Conservation (phyloP, 1,140 invertebrate species). For the Cecropterus lyciades region DNA sequence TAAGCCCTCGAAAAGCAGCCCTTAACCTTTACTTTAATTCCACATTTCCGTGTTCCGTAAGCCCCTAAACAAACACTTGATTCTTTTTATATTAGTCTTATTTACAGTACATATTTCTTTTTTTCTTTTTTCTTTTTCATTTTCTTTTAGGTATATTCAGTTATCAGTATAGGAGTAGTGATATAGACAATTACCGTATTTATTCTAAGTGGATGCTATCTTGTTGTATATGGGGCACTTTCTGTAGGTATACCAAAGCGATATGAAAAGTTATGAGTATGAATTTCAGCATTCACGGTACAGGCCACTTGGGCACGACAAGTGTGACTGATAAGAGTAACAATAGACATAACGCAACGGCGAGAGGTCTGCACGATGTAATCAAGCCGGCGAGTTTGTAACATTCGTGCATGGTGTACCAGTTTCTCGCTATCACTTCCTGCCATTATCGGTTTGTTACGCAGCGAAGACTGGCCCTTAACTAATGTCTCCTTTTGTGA, state of each 20-base stretch:
- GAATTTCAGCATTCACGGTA: constrained; percentile 29
- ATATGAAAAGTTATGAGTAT: constrained; percentile 35
- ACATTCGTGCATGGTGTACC: constrained; percentile 57
- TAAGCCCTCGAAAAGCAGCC: constrained; percentile 24
- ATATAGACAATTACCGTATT: constrained; percentile 31
- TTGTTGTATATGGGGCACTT: constrained; percentile 26
- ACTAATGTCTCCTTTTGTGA: constrained; percentile 80
- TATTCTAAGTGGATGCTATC: constrained; percentile 25
- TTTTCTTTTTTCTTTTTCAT: no score
- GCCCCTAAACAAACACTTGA: constrained; percentile 21
- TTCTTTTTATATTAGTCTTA: constrained; percentile 23
- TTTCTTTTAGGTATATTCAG: no score
- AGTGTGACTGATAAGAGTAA: constrained; percentile 46
- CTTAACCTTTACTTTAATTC: constrained; percentile 22
- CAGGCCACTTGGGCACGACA: constrained; percentile 18
- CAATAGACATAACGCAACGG: constrained; percentile 38
- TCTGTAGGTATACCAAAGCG: constrained; percentile 16
- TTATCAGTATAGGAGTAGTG: constrained; percentile 1
- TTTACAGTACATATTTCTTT: neutral
- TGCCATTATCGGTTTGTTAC: constrained; percentile 69
- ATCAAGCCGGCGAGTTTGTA: constrained; percentile 52
- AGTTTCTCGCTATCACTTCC: constrained; percentile 72
- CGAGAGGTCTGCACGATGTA: constrained; percentile 35
- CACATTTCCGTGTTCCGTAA: constrained; percentile 15
- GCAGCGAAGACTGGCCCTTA: constrained; percentile 58